A percentile compares a stretch with the other conserved stretches of the same genome.
These are phyloP conservation scores for Eueides isabella DNA, from an alignment of 1,140 invertebrate species.

Conservation along the genomic window DNA sequence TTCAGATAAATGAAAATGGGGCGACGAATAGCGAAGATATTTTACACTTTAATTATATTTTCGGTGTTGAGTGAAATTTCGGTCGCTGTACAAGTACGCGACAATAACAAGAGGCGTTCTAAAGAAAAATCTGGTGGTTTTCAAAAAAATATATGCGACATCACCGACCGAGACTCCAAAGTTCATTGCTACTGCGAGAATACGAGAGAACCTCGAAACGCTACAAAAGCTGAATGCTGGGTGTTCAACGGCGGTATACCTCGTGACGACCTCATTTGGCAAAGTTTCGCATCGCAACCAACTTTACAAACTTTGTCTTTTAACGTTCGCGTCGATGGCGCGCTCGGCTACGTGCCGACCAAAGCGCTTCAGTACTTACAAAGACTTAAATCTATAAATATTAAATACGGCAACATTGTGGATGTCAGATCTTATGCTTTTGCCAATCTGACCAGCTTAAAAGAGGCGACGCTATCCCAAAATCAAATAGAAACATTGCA, in stretches of 20 bases:
- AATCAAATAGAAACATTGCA: constrained; percentile 86
- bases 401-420: constrained; percentile 87
- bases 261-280: constrained; percentile 86
- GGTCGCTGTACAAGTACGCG: constrained; percentile 67
- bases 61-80: constrained; percentile 73
- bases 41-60: constrained; percentile 70
- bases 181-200: constrained; percentile 80
- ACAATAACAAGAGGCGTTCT: constrained; percentile 67
- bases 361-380: constrained; percentile 85
- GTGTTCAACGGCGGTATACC: constrained; percentile 85
- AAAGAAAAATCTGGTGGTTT: constrained; percentile 74
- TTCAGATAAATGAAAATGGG: constrained; percentile 74
- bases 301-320: constrained; percentile 86
- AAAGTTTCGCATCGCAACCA: constrained; percentile 87
- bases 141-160: constrained; percentile 78
- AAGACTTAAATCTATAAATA: constrained; percentile 85
- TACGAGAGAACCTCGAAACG: constrained; percentile 69
- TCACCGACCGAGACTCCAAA: constrained; percentile 75
- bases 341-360: constrained; percentile 86
- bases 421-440: constrained; percentile 87
- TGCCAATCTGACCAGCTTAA: constrained; percentile 86
- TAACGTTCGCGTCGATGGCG: constrained; percentile 85
- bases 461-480: constrained; percentile 85
- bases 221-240: constrained; percentile 83
- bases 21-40: constrained; percentile 59